These are phyloP conservation scores for Sminthurides bifidus DNA, from an alignment of 1,140 invertebrate species.

Conservation along the genomic window DNA sequence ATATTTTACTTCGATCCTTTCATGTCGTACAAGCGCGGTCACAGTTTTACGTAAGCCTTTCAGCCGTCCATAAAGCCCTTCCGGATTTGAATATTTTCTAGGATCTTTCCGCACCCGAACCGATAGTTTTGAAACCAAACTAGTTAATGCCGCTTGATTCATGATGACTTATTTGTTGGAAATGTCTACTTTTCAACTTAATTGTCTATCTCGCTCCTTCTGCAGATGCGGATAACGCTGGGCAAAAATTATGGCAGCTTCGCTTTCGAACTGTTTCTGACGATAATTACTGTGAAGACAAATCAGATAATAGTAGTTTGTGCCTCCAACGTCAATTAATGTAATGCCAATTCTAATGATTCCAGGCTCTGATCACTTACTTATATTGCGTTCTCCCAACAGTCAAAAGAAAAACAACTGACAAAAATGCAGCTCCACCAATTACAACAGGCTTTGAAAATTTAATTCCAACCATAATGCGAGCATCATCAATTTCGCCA, in stretches of 20 bases:
- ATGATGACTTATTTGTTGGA: constrained; percentile 37
- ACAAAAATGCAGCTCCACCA: too few relatives aligned
- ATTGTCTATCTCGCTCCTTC: not conserved
- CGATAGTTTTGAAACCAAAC: constrained; percentile 58
- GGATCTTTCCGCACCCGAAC: constrained; percentile 48
- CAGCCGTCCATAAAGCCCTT: constrained; percentile 63
- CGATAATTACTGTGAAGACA: too few relatives aligned
- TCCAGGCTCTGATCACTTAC: too few relatives aligned
- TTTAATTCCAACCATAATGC: not conserved
- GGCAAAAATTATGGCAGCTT: not conserved
- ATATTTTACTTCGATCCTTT: constrained; percentile 71
- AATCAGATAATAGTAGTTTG: too few relatives aligned
- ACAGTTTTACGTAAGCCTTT: constrained; percentile 65
- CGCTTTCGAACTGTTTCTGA: not conserved
- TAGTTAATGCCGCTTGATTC: constrained; percentile 62
- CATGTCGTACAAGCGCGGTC: constrained; percentile 72
- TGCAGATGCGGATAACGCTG: not conserved
- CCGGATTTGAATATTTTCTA: constrained; percentile 46
- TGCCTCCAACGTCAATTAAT: too few relatives aligned
- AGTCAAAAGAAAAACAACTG: too few relatives aligned
- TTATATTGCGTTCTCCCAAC: too few relatives aligned
- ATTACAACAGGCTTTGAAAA: too few relatives aligned
- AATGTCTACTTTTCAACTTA: not conserved
- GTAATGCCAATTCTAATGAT: too few relatives aligned
- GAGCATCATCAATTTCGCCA: not conserved